These are phyloP conservation scores for Pocota personata DNA, from an alignment of 2,888 invertebrate species.

Conservation along the genomic window DNA sequence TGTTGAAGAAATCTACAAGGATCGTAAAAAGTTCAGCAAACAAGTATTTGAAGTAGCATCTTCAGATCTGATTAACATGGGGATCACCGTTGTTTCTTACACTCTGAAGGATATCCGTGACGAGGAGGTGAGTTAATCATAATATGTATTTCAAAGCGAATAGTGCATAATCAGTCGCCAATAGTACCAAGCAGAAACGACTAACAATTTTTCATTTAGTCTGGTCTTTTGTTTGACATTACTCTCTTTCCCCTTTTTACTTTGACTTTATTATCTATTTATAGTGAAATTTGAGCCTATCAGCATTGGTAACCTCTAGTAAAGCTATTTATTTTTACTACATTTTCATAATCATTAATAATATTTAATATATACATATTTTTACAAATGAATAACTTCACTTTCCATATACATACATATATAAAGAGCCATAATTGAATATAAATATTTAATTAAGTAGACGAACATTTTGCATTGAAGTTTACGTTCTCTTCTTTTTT, in stretches of 20 bases:
- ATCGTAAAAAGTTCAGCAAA: slow-evolving; percentile 97
- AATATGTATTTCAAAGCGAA: background rate
- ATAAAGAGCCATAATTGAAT: slow-evolving; percentile 9
- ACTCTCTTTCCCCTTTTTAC: slow-evolving; percentile 1
- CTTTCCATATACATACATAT: background rate
- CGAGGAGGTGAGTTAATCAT: slow-evolving; percentile 90
- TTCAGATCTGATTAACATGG: slow-evolving; percentile 97
- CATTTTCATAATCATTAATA: slow-evolving; percentile 1
- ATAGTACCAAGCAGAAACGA: slow-evolving; percentile 10
- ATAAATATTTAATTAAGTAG: slow-evolving; percentile 48
- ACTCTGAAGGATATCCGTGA: slow-evolving; percentile 97
- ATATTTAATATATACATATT: background rate
- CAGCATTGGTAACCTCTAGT: slow-evolving; percentile 35
- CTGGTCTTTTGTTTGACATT: slow-evolving; percentile 19
- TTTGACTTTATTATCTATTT: slow-evolving; percentile 1
- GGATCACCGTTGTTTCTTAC: slow-evolving; percentile 97
- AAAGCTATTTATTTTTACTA: slow-evolving; percentile 4
- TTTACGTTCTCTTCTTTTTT: slow-evolving; percentile 65
- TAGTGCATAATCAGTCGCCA: background rate
- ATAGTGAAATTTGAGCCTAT: background rate
- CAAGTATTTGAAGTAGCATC: slow-evolving; percentile 97
- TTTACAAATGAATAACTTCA: slow-evolving; percentile 13
- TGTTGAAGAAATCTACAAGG: slow-evolving; percentile 97
- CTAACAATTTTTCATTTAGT: slow-evolving; percentile 18
- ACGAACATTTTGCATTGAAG: slow-evolving; percentile 61